phyloP scores from a whole-genome alignment of 1,140 invertebrate species.

The Drosophila ambigua region DNA sequence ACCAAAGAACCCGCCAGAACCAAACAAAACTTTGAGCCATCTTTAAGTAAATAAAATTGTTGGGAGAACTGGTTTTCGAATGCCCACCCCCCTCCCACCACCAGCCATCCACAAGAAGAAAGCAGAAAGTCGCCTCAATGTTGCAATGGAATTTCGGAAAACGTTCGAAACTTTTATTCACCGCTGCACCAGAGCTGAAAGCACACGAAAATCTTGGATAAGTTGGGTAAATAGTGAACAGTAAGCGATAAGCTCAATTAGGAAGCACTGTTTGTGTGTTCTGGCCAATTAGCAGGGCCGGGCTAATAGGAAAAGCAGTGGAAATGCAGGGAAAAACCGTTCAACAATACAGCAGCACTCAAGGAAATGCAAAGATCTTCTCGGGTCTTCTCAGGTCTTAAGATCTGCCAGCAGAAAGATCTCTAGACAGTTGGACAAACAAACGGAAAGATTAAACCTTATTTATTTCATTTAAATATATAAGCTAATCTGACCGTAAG shows the following conservation, averaged over 20 bases:
- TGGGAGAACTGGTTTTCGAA: slow-evolving; percentile 55
- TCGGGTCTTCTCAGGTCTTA: neutral
- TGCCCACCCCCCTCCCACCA: too few species aligned
- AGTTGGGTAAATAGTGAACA: slow-evolving; percentile 35
- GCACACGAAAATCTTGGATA: slow-evolving; percentile 26
- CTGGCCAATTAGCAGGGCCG: slow-evolving; percentile 41
- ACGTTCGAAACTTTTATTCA: slow-evolving; percentile 24
- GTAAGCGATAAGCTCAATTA: slow-evolving; percentile 28
- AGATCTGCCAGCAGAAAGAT: slow-evolving; percentile 16
- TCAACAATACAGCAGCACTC: too few species aligned
- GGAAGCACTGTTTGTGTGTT: slow-evolving; percentile 19
- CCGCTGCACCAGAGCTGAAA: neutral
- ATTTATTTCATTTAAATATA: slow-evolving; percentile 42
- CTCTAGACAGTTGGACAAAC: neutral
- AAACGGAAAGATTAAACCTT: slow-evolving; percentile 20
- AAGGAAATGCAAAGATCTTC: slow-evolving; percentile 2
- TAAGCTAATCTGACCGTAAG: slow-evolving; percentile 30
- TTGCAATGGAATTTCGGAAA: slow-evolving; percentile 46
- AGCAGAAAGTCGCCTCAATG: slow-evolving; percentile 25
- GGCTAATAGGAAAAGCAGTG: slow-evolving; percentile 12
- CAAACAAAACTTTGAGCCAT: slow-evolving; percentile 1
- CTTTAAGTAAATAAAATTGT: slow-evolving; percentile 33
- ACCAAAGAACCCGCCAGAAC: slow-evolving; percentile 25
- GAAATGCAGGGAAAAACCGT: slow-evolving; percentile 21
- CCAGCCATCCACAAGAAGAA: slow-evolving; percentile 17